Base-by-base conservation (phyloP, 2,113 vertebrate genomes). In the Passer montanus region DNA sequence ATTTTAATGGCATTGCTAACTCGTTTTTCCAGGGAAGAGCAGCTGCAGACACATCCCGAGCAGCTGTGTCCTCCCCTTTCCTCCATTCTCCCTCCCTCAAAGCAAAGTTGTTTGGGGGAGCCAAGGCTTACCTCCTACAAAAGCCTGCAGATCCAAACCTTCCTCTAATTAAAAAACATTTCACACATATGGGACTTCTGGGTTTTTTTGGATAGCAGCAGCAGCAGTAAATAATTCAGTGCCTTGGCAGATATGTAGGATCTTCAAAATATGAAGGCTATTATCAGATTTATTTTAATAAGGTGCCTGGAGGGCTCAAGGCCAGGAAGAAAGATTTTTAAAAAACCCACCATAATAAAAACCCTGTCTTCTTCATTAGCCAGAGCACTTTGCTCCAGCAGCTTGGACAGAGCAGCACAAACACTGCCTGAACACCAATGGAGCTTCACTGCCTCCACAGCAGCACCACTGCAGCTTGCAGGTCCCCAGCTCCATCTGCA, bases 361-460 rank as follows among this genome's bases (percentile, higher is more conserved):
- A 7, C 0, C 49, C 14, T 21, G 31, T 22, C 24, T 28, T 62
- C 41, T 75, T 75, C 7, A 30, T 30, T 39, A 79, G 19, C 37
- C 7, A 3, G 33, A 56, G 41, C 15, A 41, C 78, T 59, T 73
- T 23, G 33, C 37, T 53, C 31, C 22, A 15, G 43, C 23, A 74
- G n/a, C 66, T 78, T 47, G 60, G 41, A 56, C 52, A 67, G 43
- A 56, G 37, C 13, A 9, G 35, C 31, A 83, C 35, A 55, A 52
- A 33, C 67, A 39, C n/a, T 11, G 3, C 31, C 43, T 59, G 53
- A 44, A 79, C 46, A 52, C 0, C 0, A 69, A 8, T 0, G 0
- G 50, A 79, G 60, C 35, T 50, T 60, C 35, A 2, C 60, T 82
- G 77, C n/a, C n/a, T 58, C 19, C 30, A 12, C 70, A 58, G 69